A percentile compares a stretch with the other conserved stretches of the same genome.
Evolutionary conservation across 2,113 vertebrate species (phyloP).

Genomic region (Trogon surrucura): DNA sequence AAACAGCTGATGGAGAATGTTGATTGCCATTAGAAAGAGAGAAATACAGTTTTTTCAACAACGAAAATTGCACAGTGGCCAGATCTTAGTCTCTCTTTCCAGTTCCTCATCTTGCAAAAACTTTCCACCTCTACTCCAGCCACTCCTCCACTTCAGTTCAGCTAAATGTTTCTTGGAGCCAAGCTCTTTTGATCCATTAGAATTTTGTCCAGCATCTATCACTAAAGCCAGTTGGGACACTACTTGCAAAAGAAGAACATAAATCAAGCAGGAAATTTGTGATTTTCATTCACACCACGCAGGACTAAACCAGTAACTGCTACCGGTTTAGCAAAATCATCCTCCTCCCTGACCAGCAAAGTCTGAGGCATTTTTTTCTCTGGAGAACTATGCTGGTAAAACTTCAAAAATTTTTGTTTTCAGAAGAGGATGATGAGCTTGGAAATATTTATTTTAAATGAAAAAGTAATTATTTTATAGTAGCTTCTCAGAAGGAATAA

Average conservation of each 20-base stretch:
- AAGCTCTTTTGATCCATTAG: not conserved
- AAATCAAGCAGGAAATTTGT: not conserved
- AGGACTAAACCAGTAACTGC: not conserved
- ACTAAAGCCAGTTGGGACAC: not conserved
- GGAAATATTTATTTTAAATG: not conserved
- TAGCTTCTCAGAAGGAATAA: slow-evolving; percentile 8
- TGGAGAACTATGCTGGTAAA: not conserved
- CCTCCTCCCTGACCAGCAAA: not conserved
- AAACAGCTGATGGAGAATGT: not conserved
- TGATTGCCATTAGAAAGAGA: not conserved
- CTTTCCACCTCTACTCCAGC: not conserved
- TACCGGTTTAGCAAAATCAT: not conserved
- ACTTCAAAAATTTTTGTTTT: not conserved
- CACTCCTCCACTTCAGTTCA: not conserved
- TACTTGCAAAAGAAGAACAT: not conserved
- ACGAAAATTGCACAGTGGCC: not conserved
- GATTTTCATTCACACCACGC: not conserved
- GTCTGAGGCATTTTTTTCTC: not conserved
- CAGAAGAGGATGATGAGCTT: not conserved
- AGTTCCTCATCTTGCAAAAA: not conserved
- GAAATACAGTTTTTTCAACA: not conserved
- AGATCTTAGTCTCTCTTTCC: not conserved
- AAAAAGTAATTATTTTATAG: slow-evolving; percentile 60
- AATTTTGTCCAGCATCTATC: not conserved
- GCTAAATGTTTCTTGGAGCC: not conserved